phyloP scores from a whole-genome alignment of 2,888 invertebrate species.

The Agrotis puta region DNA sequence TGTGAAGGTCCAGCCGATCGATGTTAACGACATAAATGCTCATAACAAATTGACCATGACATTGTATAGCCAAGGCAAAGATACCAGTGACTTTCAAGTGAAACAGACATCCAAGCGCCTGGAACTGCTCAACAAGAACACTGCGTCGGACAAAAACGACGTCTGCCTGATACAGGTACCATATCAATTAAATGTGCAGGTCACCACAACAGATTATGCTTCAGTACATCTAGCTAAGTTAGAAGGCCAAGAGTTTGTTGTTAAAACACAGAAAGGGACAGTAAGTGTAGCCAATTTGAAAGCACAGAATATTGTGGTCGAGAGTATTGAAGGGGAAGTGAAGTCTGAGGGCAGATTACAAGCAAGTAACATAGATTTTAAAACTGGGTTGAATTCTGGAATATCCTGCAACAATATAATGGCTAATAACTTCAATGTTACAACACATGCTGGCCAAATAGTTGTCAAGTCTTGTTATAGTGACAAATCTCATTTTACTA shows the following conservation, averaged over 20 bases:
- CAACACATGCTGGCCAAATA: constrained; percentile 86
- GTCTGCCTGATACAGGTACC: constrained; percentile 88
- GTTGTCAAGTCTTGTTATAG: constrained; percentile 87
- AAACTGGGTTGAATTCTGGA: constrained; percentile 82
- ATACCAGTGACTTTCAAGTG: constrained; percentile 86
- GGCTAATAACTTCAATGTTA: constrained; percentile 80
- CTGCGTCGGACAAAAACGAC: constrained; percentile 82
- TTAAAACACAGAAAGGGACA: constrained; percentile 86
- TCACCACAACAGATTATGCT: constrained; percentile 84
- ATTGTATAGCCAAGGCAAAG: constrained; percentile 86
- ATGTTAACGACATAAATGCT: constrained; percentile 84
- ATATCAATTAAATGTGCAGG: constrained; percentile 87
- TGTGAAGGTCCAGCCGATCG: constrained; percentile 87
- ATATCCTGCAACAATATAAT: constrained; percentile 87
- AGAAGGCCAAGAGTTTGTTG: constrained; percentile 86
- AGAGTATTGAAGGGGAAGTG: constrained; percentile 82
- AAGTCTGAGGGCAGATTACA: constrained; percentile 82
- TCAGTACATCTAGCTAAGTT: constrained; percentile 84
- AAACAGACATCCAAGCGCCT: constrained; percentile 88
- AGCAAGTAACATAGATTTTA: constrained; percentile 83
- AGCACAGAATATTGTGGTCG: constrained; percentile 84
- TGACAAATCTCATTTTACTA: constrained; percentile 87
- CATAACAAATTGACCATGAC: constrained; percentile 88
- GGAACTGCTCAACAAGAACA: constrained; percentile 86
- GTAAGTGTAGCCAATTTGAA: constrained; percentile 83